These are phyloP conservation scores for Calliopsis andreniformis DNA, from an alignment of 1,140 invertebrate species.

Conservation along the genomic window DNA sequence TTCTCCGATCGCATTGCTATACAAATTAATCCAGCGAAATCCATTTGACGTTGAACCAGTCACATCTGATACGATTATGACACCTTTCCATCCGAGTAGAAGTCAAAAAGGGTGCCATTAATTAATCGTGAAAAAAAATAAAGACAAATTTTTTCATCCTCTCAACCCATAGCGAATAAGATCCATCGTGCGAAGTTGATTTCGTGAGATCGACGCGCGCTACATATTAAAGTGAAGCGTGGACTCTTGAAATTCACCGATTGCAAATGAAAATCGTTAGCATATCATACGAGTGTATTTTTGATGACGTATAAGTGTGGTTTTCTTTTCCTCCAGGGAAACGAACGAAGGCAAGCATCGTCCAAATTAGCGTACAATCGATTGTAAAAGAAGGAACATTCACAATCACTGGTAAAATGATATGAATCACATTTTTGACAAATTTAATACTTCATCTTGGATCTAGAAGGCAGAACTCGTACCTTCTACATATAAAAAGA, in stretches of 20 bases:
- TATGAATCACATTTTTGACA: too few relatives aligned
- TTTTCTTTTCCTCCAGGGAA: slow-evolving; percentile 26
- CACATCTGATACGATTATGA: slow-evolving; percentile 17
- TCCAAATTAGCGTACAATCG: slow-evolving; percentile 38
- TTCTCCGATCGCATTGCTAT: slow-evolving; percentile 3
- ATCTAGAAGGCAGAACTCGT: too few relatives aligned
- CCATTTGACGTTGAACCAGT: slow-evolving; percentile 20
- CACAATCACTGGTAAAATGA: background rate
- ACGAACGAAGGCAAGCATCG: slow-evolving; percentile 30
- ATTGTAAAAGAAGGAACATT: background rate
- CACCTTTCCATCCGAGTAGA: slow-evolving; percentile 10
- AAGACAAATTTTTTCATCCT: slow-evolving; percentile 10
- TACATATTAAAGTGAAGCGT: background rate
- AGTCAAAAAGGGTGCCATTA: background rate
- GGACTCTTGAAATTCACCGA: background rate
- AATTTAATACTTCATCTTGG: too few relatives aligned
- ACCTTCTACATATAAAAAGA: too few relatives aligned
- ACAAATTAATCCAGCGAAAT: slow-evolving; percentile 3
- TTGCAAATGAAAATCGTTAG: slow-evolving; percentile 13
- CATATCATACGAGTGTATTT: slow-evolving; percentile 54
- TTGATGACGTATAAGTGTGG: slow-evolving; percentile 46
- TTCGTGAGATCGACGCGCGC: background rate
- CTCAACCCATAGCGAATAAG: background rate
- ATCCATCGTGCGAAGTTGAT: slow-evolving; percentile 7
- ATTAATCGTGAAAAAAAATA: background rate